Percentiles rank a stretch among this genome's conserved stretches.
phyloP scores from a whole-genome alignment of 2,797 vertebrate species.

The Balearica regulorum region DNA sequence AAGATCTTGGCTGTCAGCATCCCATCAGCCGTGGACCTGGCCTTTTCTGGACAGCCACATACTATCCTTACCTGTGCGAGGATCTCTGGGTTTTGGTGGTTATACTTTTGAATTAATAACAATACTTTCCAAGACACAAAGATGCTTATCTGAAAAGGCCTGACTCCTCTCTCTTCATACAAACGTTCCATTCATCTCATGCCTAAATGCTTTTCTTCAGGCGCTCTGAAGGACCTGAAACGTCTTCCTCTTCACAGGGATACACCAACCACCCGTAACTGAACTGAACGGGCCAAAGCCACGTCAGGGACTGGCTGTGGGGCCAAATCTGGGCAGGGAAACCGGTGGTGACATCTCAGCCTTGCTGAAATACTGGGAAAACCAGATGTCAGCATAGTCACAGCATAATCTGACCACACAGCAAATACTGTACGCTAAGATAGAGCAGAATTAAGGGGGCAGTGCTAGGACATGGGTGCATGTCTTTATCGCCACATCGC shows the following conservation, averaged over 20 bases:
- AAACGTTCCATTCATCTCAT: background rate
- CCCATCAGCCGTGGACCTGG: background rate
- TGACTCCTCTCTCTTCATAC: background rate
- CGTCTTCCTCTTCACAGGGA: background rate
- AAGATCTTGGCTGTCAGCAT: background rate
- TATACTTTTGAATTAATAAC: background rate
- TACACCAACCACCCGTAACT: no score
- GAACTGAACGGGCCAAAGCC: background rate
- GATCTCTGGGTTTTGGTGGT: background rate
- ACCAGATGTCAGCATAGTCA: background rate
- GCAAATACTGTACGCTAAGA: background rate
- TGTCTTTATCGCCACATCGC: background rate
- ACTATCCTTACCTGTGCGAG: background rate
- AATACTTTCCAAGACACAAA: background rate
- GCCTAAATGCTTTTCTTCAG: background rate
- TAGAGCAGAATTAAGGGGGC: background rate
- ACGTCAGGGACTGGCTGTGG: background rate
- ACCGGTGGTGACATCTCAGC: background rate
- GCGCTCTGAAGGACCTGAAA: background rate
- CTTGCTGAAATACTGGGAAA: background rate
- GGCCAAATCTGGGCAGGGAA: background rate
- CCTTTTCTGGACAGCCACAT: background rate
- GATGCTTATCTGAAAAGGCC: background rate
- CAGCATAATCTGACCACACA: no score
- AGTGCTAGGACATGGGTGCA: background rate